Percentiles rank a stretch among this genome's conserved stretches.
phyloP scores from a whole-genome alignment of 2,113 vertebrate genomes.

The Narcine bancroftii region DNA sequence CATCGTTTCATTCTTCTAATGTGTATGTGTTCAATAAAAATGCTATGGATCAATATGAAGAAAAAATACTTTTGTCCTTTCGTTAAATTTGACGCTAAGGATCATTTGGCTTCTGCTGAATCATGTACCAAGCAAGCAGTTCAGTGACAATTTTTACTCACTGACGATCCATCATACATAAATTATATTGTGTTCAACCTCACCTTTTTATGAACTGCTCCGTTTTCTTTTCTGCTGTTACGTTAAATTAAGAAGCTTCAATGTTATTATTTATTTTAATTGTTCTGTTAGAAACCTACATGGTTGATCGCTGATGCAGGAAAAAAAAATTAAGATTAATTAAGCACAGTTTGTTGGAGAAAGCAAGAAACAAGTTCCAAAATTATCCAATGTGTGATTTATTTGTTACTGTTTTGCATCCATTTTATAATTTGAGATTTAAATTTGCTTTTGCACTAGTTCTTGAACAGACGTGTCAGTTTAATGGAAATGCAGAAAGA shows the following conservation, averaged over 20 bases:
- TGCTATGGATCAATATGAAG: background rate
- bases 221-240: conserved; percentile 16
- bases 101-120: background rate
- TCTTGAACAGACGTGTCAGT: background rate
- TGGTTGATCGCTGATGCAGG: background rate
- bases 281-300: background rate
- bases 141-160: background rate
- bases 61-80: background rate
- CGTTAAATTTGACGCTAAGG: background rate
- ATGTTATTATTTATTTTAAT: conserved; percentile 30
- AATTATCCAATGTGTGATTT: conserved; percentile 9
- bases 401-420: background rate
- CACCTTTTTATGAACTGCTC: background rate
- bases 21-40: background rate
- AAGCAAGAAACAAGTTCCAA: background rate
- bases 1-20: background rate
- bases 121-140: background rate
- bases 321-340: conserved; percentile 30
- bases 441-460: background rate
- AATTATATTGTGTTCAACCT: conserved; percentile 3
- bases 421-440: background rate
- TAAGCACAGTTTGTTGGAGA: background rate
- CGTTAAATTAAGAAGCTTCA: conserved; percentile 25
- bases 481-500: background rate
- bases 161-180: background rate